phyloP scores from a whole-genome alignment of 2,888 invertebrate genomes.

The Acleris emargana region DNA sequence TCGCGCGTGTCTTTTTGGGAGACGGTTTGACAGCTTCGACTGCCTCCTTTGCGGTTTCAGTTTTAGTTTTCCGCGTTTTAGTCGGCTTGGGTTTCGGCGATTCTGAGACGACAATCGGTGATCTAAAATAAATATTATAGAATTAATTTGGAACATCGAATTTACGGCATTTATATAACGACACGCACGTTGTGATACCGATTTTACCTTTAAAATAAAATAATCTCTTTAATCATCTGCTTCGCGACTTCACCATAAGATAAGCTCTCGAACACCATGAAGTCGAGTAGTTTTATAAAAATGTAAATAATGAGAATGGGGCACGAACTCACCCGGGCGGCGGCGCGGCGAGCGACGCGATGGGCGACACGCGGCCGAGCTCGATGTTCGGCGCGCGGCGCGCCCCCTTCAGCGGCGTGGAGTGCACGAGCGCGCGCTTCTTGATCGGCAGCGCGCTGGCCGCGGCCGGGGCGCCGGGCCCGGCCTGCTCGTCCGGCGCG shows the following conservation, averaged over 20 bases:
- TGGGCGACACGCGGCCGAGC: constrained; percentile 66
- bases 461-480: constrained; percentile 14
- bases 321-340: not conserved
- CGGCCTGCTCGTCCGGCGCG: not conserved
- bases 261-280: too few relatives aligned
- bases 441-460: constrained; percentile 55
- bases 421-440: constrained; percentile 64
- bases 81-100: constrained; percentile 24
- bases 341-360: constrained; percentile 43
- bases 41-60: not conserved
- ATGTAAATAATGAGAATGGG: too few relatives aligned
- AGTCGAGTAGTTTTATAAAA: too few relatives aligned
- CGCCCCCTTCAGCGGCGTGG: constrained; percentile 63
- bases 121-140: constrained; percentile 33
- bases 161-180: too few relatives aligned
- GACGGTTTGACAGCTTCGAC: constrained; percentile 27
- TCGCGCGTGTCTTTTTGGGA: constrained; percentile 42
- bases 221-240: too few relatives aligned
- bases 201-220: too few relatives aligned
- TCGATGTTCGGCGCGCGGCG: constrained; percentile 47
- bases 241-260: too few relatives aligned
- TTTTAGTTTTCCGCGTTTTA: constrained; percentile 8
- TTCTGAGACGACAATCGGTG: constrained; percentile 8
- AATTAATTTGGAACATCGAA: too few relatives aligned
- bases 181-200: too few relatives aligned